phyloP scores from a whole-genome alignment of 2,797 vertebrate species.

The Sitta carolinensis region DNA sequence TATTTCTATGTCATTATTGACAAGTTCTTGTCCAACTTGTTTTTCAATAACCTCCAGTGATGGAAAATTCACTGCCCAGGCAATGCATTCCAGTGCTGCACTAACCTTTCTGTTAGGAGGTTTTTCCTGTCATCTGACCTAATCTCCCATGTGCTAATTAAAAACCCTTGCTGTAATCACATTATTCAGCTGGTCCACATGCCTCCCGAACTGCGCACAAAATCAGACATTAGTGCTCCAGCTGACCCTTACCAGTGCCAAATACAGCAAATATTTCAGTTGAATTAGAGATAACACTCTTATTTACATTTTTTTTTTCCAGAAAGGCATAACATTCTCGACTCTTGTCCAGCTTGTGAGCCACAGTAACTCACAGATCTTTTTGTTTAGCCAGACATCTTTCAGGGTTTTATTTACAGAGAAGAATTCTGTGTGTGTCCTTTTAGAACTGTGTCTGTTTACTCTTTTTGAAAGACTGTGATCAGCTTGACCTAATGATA shows the following conservation, averaged over 20 bases:
- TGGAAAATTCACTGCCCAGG: not conserved
- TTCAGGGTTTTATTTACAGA: not conserved
- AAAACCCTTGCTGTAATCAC: conserved; percentile 2
- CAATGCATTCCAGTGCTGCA: not conserved
- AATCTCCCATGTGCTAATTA: conserved; percentile 19
- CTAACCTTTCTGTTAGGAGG: not conserved
- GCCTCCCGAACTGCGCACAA: not conserved
- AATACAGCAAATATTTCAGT: conserved; percentile 52
- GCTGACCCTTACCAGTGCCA: conserved; percentile 24
- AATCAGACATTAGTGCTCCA: conserved; percentile 15
- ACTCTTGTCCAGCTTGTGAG: not conserved
- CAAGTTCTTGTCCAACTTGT: not conserved
- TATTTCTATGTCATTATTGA: not conserved
- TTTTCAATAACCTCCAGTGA: not conserved
- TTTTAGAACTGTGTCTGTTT: not conserved
- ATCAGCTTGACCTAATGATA: not conserved
- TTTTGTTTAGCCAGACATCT: not conserved
- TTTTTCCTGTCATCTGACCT: conserved; percentile 32
- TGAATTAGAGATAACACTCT: conserved; percentile 22
- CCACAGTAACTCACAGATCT: not conserved
- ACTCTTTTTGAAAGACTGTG: not conserved
- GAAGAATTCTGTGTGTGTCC: not conserved
- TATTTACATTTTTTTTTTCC: conserved; percentile 36
- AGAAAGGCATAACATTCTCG: conserved; percentile 40
- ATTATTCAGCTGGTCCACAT: not conserved